Conservation (phyloP, 2,888 invertebrate genomes). For the Perithous albicinctus region DNA sequence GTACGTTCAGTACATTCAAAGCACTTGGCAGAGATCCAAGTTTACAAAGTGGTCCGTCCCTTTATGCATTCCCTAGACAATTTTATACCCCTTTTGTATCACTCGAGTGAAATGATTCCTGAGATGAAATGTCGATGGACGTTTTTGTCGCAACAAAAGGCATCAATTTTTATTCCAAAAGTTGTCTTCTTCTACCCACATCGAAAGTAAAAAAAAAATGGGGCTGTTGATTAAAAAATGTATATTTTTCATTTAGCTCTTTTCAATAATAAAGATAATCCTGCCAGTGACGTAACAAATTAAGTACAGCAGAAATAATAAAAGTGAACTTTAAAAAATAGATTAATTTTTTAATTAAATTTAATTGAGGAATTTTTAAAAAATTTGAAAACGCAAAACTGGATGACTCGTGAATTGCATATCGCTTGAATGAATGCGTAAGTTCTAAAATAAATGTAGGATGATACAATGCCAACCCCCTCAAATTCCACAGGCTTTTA, state of each 20-base stretch:
- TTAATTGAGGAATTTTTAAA: no score
- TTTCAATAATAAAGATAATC: no score
- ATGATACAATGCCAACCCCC: not conserved
- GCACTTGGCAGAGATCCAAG: slow-evolving; percentile 38
- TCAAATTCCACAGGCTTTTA: not conserved
- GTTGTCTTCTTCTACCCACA: no score
- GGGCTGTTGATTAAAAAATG: no score
- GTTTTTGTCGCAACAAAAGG: not conserved
- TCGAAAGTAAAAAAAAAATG: no score
- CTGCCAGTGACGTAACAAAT: no score
- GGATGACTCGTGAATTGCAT: no score
- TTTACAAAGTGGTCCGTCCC: slow-evolving; percentile 19
- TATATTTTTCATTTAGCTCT: no score
- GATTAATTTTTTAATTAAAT: no score
- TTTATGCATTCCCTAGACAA: slow-evolving; percentile 35
- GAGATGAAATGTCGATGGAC: not conserved
- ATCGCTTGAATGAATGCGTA: not conserved
- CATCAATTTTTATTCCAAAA: not conserved
- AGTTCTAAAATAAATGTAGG: not conserved
- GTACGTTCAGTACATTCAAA: slow-evolving; percentile 4
- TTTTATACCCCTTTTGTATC: not conserved
- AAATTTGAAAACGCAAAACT: no score
- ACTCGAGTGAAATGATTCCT: not conserved
- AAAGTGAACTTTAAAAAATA: no score
- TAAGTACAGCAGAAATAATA: no score